Base-by-base conservation (phyloP, 2,888 invertebrate genomes). In the Phorcus lineatus region DNA sequence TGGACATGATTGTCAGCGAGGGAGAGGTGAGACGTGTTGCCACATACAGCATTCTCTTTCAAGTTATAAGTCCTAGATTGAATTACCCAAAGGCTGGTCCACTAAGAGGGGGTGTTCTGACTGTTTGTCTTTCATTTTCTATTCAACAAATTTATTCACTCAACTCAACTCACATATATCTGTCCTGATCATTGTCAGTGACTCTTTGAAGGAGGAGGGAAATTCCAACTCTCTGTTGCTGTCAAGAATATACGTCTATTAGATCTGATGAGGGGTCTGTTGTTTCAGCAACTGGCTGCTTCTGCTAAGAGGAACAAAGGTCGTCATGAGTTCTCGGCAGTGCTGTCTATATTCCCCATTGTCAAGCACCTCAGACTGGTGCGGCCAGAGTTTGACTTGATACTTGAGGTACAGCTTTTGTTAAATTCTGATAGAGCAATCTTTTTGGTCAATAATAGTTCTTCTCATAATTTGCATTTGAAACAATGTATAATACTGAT, bases 1-100 rank as follows among this genome's bases (percentile, higher is more conserved):
- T 98, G 94, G 96, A 97, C 84, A 94, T 96, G 80, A 96, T 98
- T 19, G 96, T 97, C 0, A 95, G 95, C 86, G 97, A 97, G 92
- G 97, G 97, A 2, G 97, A 98, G 94, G 96, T 96, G 91, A 81
- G 81, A 80, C n/a, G 47, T 53, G 40, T 53, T 70, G 24, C 28
- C 28, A 4, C 22, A 67, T 9, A 67, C n/a, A 24, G 1, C 57
- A 9, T 57, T 19, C 55, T 55, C 11, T 7, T 57, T 57, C 9
- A 7, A 57, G 24, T 24, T 24, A 24, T 7, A n/a, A 4, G 13
- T 57, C 19, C 13, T 57, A 24, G 1, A 19, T 9, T 7, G 19
- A 24, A n/a, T n/a, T 1, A 16, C 7, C 7, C 2, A 55, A 22
- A n/a, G n/a, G 22, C 22, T n/a, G n/a, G 3, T n/a, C n/a, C n/a